These are phyloP conservation scores for Harmothoe impar DNA, from an alignment of 2,888 invertebrate genomes.

Conservation along the genomic window DNA sequence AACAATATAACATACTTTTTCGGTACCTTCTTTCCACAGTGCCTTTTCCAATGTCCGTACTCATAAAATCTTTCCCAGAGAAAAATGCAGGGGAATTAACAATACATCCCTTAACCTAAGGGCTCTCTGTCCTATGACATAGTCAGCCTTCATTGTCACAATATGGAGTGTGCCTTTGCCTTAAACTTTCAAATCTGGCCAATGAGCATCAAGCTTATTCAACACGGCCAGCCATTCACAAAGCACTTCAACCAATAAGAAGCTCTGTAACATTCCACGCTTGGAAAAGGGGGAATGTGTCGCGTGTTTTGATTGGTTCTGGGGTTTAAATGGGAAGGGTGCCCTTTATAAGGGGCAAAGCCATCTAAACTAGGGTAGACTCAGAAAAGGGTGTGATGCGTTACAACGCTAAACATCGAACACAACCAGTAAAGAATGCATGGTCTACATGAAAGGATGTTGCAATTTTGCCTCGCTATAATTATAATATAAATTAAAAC, in stretches of 20 bases:
- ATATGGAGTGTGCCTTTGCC: background rate
- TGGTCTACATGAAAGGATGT: background rate
- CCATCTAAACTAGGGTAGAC: background rate
- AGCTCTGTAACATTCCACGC: constrained; percentile 19
- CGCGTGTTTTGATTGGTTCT: constrained; percentile 42
- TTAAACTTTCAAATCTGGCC: background rate
- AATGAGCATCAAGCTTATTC: background rate
- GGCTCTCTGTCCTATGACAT: background rate
- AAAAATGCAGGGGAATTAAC: constrained; percentile 21
- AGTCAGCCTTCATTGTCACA: background rate
- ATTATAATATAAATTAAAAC: background rate
- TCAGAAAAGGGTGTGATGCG: background rate
- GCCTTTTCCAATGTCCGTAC: constrained; percentile 30
- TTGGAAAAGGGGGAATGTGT: background rate
- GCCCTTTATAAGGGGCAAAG: background rate
- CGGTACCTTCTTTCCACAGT: background rate
- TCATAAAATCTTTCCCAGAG: background rate
- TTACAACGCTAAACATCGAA: background rate
- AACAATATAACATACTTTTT: background rate
- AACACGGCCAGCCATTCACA: background rate
- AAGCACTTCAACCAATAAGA: background rate
- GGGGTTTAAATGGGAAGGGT: background rate
- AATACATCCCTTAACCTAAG: background rate
- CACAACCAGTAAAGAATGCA: background rate
- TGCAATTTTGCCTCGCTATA: background rate